A percentile compares a stretch with the other conserved stretches of the same genome.
Evolutionary conservation across 92 coral and sea anemone genomes (phyloP).

Genomic region (Siderastrea radians): DNA sequence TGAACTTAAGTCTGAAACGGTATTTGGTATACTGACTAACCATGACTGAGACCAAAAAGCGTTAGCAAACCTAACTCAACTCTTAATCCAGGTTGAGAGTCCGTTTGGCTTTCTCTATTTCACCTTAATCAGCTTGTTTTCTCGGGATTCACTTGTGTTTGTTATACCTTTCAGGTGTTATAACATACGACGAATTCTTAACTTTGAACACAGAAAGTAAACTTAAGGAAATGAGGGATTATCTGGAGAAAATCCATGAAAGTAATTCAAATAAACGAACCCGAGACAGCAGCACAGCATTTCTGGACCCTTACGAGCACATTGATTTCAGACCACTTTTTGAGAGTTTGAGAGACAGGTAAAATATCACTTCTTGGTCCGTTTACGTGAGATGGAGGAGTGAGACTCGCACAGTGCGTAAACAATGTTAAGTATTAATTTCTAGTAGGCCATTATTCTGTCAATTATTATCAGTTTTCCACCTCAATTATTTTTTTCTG

Average conservation of each 20-base stretch:
- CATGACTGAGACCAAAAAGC: too few relatives aligned
- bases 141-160: background rate
- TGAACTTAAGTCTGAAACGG: too few relatives aligned
- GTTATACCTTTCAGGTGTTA: constrained; percentile 31
- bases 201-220: constrained; percentile 29
- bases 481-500: background rate
- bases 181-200: constrained; percentile 55
- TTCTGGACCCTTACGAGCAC: constrained; percentile 88
- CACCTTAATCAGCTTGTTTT: background rate
- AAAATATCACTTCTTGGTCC: background rate
- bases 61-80: too few relatives aligned
- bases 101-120: background rate
- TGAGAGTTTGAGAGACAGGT: constrained; percentile 81
- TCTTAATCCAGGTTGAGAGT: too few relatives aligned
- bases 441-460: too few relatives aligned
- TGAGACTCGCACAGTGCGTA: background rate
- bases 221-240: constrained; percentile 39
- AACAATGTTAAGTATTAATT: too few relatives aligned
- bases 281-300: constrained; percentile 88
- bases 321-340: constrained; percentile 73
- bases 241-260: constrained; percentile 51
- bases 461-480: too few relatives aligned
- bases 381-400: background rate
- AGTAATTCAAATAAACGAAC: constrained; percentile 51
- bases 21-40: too few relatives aligned